Evolutionary conservation across 1,140 invertebrate species (phyloP), one percentile per base, ranked within the genome.

Genomic region (Matsumurasca onukii): DNA sequence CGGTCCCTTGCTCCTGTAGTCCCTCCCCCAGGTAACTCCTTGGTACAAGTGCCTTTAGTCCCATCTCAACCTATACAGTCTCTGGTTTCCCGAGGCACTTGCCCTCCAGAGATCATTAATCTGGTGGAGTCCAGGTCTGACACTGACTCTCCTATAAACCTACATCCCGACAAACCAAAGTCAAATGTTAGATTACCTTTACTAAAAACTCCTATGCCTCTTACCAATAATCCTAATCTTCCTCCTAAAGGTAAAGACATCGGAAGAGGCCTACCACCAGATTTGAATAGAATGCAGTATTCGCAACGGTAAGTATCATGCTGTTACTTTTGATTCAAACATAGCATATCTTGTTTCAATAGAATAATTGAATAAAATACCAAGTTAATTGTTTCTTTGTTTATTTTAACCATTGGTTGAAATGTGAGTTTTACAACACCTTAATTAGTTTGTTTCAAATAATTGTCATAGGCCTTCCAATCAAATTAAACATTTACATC

Each of bases 201-300:
- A 67, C n/a, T n/a, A n/a, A n/a, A n/a, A n/a, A n/a, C n/a, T n/a
- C 20, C 1, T 22, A 34, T 49, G 17, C 66, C 34, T 59, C 27
- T n/a, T 45, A 29, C 67, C 57, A 24, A 61, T 52, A 55, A 52
- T 52, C 65, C 55, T 66, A 34, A 31, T 69, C 39, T 69, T 63
- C 55, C 59, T 66, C 52, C 62, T 57, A 69, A 69, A 69, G 68
- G 68, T 69, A 63, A 31, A 29, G 68, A 70, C 27, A 59, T 57
- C 13, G 31, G 31, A 17, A 17, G 34, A 57, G 17, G 57, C 48
- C 30, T 51, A 64, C 29, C 31, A 5, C 13, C 52, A 45, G 31
- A 66, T 45, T 24, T 48, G 52, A 20, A 55, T 34, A 57, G n/a
- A 20, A 27, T 29, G 25, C 55, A 59, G 55, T 59, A 59, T 29